A percentile compares a stretch with the other conserved stretches of the same genome.
Conservation (phyloP, 2,888 invertebrate genomes). For the Andrena camellia region DNA sequence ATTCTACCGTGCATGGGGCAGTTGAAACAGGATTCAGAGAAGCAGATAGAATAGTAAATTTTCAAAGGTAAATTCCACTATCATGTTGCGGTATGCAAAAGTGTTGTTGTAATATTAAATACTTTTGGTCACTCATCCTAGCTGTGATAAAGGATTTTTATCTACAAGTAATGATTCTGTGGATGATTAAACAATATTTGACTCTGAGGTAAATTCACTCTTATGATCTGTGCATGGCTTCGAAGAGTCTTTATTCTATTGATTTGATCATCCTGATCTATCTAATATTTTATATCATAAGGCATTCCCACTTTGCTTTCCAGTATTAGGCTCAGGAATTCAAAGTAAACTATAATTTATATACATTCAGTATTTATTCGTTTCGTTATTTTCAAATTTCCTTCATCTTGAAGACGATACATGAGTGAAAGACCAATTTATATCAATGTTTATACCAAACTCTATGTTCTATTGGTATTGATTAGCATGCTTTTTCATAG, state of each 20-base stretch:
- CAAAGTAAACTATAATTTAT: neutral
- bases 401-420: neutral
- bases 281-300: constrained; percentile 6
- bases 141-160: constrained; percentile 26
- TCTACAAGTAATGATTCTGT: constrained; percentile 32
- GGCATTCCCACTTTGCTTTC: constrained; percentile 12
- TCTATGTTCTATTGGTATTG: constrained; percentile 60
- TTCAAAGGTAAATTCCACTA: constrained; percentile 76
- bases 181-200: constrained; percentile 36
- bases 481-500: constrained; percentile 78
- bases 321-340: neutral
- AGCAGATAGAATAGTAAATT: constrained; percentile 87
- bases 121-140: constrained; percentile 26
- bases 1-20: constrained; percentile 91
- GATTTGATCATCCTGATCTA: constrained; percentile 15
- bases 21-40: constrained; percentile 91
- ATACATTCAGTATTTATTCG: neutral
- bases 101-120: constrained; percentile 2
- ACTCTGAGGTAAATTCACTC: constrained; percentile 27
- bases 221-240: constrained; percentile 22
- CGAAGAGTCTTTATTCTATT: neutral
- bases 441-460: constrained; percentile 28
- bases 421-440: constrained; percentile 18
- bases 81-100: constrained; percentile 29
- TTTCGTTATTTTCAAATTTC: neutral